phyloP scores from a whole-genome alignment of 2,113 vertebrate species.

The Salvelinus fontinalis region DNA sequence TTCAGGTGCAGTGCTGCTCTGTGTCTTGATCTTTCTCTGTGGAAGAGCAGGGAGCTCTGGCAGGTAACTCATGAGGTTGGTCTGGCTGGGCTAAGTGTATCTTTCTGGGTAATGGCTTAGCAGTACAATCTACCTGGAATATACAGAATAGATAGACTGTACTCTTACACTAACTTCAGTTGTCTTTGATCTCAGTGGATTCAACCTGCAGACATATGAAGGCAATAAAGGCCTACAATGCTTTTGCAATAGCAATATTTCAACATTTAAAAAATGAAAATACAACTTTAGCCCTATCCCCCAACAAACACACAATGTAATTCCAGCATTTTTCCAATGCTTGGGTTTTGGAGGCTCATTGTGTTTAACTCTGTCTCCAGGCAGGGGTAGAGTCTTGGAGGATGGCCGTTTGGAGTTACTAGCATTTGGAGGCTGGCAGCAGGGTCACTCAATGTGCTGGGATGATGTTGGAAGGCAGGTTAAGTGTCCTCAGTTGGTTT shows the following conservation, averaged over 20 bases:
- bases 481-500: constrained; percentile 10
- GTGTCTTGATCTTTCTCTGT: constrained; percentile 16
- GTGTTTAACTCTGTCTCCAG: constrained; percentile 42
- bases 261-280: neutral
- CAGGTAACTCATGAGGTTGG: constrained; percentile 51
- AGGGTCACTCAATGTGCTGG: constrained; percentile 6
- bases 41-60: constrained; percentile 10
- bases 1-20: constrained; percentile 13
- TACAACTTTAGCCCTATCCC: no score
- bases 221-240: no score
- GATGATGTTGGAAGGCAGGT: constrained; percentile 47
- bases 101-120: constrained; percentile 31
- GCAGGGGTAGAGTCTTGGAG: constrained; percentile 55
- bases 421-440: neutral
- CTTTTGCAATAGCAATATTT: neutral
- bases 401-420: neutral
- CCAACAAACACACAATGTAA: neutral
- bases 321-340: constrained; percentile 38
- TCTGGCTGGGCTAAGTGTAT: constrained; percentile 3
- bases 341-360: neutral
- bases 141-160: neutral
- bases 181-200: neutral
- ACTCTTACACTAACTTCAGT: neutral
- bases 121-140: constrained; percentile 10
- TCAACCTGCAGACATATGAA: no score